These are phyloP conservation scores for Cryptus armator DNA, from an alignment of 2,888 invertebrate species.

Conservation along the genomic window DNA sequence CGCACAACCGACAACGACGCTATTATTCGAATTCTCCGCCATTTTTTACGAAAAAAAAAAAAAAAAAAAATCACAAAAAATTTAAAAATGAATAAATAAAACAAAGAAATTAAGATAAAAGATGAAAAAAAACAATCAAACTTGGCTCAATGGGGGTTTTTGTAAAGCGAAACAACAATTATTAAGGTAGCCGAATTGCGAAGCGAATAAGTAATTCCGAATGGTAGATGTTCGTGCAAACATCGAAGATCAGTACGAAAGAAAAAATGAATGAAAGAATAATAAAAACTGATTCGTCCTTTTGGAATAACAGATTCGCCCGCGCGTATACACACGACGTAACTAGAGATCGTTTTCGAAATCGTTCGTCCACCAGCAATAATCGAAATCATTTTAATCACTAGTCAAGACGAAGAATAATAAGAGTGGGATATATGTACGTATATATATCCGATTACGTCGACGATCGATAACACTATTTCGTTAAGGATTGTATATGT, in stretches of 20 bases:
- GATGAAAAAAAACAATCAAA: constrained; percentile 80
- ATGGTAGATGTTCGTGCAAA: constrained; percentile 8
- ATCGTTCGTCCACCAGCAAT: constrained; percentile 72
- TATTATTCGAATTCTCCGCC: constrained; percentile 57
- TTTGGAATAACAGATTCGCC: constrained; percentile 64
- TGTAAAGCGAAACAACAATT: constrained; percentile 72
- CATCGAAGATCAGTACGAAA: constrained; percentile 25
- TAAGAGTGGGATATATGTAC: neutral
- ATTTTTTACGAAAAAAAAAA: constrained; percentile 46
- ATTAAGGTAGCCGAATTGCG: constrained; percentile 69
- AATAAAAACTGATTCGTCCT: constrained; percentile 34
- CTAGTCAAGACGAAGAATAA: constrained; percentile 39
- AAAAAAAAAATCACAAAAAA: constrained; percentile 28
- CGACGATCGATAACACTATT: constrained; percentile 57
- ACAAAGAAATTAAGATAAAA: constrained; percentile 53
- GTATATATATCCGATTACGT: constrained; percentile 25
- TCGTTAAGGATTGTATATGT: constrained; percentile 67
- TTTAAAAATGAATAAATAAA: constrained; percentile 49
- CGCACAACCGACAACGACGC: constrained; percentile 82
- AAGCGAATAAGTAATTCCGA: constrained; percentile 43
- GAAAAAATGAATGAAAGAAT: neutral
- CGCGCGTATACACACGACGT: constrained; percentile 39
- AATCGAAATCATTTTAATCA: constrained; percentile 66
- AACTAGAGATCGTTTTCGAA: constrained; percentile 67
- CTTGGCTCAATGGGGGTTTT: constrained; percentile 79